Evolutionary conservation across 2,113 vertebrate genomes (phyloP).

Genomic region (Rostratula benghalensis): DNA sequence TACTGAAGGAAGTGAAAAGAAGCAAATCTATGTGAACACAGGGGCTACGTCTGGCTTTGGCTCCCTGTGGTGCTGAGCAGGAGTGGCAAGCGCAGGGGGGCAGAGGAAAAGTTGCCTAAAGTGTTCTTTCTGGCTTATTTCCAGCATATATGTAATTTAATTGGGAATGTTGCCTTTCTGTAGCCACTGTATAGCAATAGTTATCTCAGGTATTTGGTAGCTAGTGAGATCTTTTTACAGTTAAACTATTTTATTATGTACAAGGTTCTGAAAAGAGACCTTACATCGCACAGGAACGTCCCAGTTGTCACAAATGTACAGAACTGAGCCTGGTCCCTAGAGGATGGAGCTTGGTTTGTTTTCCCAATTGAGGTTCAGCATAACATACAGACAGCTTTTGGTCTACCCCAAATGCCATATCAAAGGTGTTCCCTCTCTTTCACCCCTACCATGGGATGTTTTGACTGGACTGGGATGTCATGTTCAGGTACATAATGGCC

Average conservation of each 20-base stretch:
- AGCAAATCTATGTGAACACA: background rate
- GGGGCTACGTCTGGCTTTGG: background rate
- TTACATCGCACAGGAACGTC: background rate
- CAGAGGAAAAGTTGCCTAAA: background rate
- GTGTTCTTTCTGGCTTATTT: background rate
- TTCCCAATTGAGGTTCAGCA: background rate
- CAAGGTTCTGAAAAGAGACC: background rate
- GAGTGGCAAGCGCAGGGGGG: fast-evolving
- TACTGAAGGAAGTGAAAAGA: background rate
- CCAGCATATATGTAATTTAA: background rate
- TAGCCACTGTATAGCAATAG: background rate
- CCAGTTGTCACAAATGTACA: background rate
- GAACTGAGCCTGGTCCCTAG: background rate
- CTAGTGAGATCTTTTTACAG: background rate
- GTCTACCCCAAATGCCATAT: background rate
- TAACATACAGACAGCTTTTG: background rate
- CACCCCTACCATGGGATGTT: background rate
- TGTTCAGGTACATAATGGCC: fast-evolving
- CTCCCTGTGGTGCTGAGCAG: background rate
- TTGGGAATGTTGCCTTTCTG: background rate
- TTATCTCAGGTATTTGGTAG: background rate
- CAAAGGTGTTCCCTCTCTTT: background rate
- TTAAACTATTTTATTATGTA: background rate
- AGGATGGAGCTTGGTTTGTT: background rate
- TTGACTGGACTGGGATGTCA: background rate